Base-by-base conservation (phyloP, 2,888 invertebrate genomes). In the Drosophila lutescens region DNA sequence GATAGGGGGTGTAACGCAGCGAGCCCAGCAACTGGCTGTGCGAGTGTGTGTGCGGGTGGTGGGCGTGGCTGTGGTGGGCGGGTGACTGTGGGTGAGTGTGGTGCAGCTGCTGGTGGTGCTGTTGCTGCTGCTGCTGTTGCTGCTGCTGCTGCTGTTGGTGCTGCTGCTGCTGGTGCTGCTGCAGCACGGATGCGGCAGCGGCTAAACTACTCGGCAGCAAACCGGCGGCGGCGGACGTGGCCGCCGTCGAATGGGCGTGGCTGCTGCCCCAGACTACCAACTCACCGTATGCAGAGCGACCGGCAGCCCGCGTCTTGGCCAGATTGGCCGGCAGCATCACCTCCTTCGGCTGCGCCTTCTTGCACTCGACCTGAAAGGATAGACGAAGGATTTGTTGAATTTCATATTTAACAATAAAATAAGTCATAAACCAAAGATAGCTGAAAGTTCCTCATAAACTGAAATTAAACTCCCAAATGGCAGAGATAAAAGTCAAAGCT, bases 261-360 rank as follows among this genome's bases (percentile, higher is more conserved):
- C 95, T 94, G 93, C 95, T 94, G 93, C 96, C 94, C 93, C 95
- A 94, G 94, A 95, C 95, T 95, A 97, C 95, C 95, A 97, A 97
- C 98, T 98, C 97, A 98, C 98, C 98, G 95, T 98, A 98, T 94
- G 97, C 97, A 93, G 97, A 97, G 93, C 98, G 96, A 90, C 97
- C 97, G 91, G 97, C 97, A 93, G 97, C 97, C 93, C 98, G 95
- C 93, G 97, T 98, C 95, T 98, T 98, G 91, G 97, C 97, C 94
- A 98, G 94, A 93, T 97, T 98, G 89, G 97, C 97, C 91, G 99
- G 99, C 92, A 99, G 95, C 99, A 99, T 99, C 91, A 99, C 99
- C 95, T 99, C 99, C 94, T 99, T 99, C 80, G 99, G 99, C 94
- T 99, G 99, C 92, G 99, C 99, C 94, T 99, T 99, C 95, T 99